Evolutionary conservation across 1,140 invertebrate species (phyloP).

Genomic region (Laupala kohalensis): DNA sequence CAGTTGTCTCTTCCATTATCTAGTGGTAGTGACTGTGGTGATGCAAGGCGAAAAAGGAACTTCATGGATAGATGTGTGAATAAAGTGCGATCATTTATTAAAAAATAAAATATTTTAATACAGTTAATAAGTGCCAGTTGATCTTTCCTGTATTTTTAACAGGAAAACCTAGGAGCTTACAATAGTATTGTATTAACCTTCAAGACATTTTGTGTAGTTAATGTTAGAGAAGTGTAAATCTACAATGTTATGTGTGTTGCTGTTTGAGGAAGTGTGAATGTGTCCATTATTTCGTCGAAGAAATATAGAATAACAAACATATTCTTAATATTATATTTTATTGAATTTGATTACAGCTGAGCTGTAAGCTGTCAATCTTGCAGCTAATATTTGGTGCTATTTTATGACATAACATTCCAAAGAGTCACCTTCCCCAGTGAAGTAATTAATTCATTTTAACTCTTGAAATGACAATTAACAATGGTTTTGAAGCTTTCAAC

Average conservation of each 20-base stretch:
- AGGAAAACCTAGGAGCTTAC: neutral
- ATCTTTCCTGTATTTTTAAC: neutral
- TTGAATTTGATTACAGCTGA: neutral
- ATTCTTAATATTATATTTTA: neutral
- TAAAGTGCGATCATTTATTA: constrained; percentile 57
- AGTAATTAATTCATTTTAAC: neutral
- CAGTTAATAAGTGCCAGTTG: neutral
- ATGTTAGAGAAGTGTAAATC: too few relatives aligned
- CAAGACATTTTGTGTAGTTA: neutral
- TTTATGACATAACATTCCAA: neutral
- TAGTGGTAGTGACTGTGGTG: neutral
- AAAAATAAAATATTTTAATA: constrained; percentile 27
- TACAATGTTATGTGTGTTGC: neutral
- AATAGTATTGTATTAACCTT: neutral
- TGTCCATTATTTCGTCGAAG: neutral
- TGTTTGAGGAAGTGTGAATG: neutral
- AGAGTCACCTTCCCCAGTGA: neutral
- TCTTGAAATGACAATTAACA: neutral
- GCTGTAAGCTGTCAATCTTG: neutral
- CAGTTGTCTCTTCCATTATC: constrained; percentile 24
- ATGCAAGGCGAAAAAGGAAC: constrained; percentile 43
- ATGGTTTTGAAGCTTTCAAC: neutral
- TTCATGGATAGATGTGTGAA: constrained; percentile 67
- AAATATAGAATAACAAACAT: neutral
- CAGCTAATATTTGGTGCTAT: neutral